phyloP scores from a whole-genome alignment of 2,113 vertebrate species.

The Albula glossodonta region DNA sequence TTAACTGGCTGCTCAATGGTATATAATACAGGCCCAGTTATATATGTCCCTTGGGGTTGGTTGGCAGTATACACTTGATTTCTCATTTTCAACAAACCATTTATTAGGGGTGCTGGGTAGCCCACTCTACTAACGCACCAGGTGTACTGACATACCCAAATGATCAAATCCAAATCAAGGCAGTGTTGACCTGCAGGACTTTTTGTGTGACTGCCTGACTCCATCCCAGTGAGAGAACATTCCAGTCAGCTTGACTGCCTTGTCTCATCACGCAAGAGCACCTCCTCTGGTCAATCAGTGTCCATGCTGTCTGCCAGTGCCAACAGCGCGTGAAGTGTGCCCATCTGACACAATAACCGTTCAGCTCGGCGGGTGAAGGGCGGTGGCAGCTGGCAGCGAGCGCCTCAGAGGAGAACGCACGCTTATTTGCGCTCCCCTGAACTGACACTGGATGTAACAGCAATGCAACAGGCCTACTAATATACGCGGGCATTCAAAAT shows the following conservation, averaged over 20 bases:
- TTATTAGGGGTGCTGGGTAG: not conserved
- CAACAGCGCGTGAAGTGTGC: not conserved
- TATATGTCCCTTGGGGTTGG: not conserved
- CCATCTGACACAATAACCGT: not conserved
- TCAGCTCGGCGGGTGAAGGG: not conserved
- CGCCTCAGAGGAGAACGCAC: not conserved
- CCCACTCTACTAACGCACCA: not conserved
- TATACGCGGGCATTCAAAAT: not conserved
- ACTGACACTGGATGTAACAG: not conserved
- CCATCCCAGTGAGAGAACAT: not conserved
- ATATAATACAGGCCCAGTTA: not conserved
- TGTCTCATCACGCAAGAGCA: not conserved
- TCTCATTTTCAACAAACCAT: conserved; percentile 2
- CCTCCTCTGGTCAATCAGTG: not conserved
- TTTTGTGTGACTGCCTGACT: not conserved
- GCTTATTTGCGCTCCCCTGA: not conserved
- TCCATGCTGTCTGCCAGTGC: not conserved
- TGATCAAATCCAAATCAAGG: not conserved
- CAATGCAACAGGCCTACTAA: not conserved
- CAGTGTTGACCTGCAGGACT: not conserved
- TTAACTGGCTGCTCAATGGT: not conserved
- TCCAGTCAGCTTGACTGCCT: not conserved
- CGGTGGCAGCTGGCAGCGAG: no score
- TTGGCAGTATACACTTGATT: not conserved
- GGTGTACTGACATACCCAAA: not conserved